phyloP scores from a whole-genome alignment of 2,888 invertebrate genomes.

The Ormyrus thymus region DNA sequence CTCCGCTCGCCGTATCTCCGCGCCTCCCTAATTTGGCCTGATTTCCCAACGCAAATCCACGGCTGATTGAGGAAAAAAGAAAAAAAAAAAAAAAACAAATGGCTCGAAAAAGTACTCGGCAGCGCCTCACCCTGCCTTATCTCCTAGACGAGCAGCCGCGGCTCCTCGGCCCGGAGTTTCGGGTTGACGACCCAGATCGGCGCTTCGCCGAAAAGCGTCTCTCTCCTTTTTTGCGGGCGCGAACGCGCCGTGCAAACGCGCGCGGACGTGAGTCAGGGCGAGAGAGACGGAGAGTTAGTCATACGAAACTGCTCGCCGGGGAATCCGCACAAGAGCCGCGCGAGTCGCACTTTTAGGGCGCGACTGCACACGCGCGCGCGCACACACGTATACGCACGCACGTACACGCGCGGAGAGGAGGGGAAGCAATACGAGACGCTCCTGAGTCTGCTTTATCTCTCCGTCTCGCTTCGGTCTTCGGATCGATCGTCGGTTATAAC shows the following conservation, averaged over 20 bases:
- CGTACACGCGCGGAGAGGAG: not conserved
- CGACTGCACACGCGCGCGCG: slow-evolving; percentile 48
- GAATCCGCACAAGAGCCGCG: slow-evolving; percentile 70
- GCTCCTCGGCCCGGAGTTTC: not conserved
- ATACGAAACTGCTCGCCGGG: slow-evolving; percentile 66
- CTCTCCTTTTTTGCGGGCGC: not conserved
- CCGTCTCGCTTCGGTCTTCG: slow-evolving; percentile 1
- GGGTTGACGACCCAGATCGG: slow-evolving; percentile 5
- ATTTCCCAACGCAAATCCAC: no score
- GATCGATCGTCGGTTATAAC: no score
- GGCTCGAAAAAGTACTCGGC: no score
- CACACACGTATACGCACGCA: no score
- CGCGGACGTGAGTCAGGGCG: slow-evolving; percentile 57
- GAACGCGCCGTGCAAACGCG: no score
- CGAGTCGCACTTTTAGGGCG: slow-evolving; percentile 71
- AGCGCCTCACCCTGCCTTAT: no score
- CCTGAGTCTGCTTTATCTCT: slow-evolving; percentile 22
- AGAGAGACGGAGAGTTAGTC: slow-evolving; percentile 62
- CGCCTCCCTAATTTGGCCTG: no score
- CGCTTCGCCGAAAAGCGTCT: slow-evolving; percentile 41
- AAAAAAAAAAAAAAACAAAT: no score
- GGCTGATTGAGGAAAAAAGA: no score
- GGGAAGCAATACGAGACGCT: slow-evolving; percentile 54
- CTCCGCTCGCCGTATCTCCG: no score
- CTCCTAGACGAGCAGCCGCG: no score